Conservation (phyloP, 92 coral and sea anemone genomes). For the Epizoanthus rinbou region DNA sequence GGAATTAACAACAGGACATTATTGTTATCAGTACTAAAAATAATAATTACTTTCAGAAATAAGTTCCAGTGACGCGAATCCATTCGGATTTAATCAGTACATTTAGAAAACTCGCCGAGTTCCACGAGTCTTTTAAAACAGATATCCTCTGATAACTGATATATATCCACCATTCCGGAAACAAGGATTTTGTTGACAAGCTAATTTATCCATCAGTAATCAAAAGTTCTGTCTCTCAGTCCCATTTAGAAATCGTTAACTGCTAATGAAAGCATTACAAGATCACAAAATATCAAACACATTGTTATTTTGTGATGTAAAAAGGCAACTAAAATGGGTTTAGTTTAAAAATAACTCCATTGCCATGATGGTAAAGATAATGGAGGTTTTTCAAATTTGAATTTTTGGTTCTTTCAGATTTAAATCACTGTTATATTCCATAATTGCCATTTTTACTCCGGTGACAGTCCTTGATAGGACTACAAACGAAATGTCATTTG, state of each 20-base stretch:
- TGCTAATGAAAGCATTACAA: background rate
- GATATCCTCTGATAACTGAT: no score
- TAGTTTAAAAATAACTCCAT: background rate
- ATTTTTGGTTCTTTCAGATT: background rate
- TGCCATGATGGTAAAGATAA: background rate
- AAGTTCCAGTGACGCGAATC: background rate
- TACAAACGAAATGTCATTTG: slow-evolving; percentile 17
- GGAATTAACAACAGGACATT: background rate
- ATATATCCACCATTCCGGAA: background rate
- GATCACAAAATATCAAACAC: background rate
- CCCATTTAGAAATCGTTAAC: background rate
- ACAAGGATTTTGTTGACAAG: background rate
- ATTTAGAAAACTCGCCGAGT: background rate
- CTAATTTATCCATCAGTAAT: slow-evolving; percentile 8
- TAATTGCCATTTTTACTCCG: background rate
- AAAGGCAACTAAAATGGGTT: background rate
- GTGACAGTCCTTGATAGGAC: background rate
- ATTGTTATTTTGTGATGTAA: background rate
- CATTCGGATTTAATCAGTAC: no score
- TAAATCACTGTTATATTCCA: background rate
- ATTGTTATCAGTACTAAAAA: background rate
- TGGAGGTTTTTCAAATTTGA: background rate
- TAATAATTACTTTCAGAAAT: background rate
- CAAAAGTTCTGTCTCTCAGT: background rate
- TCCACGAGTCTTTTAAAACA: background rate